These are phyloP conservation scores for Acrossocheilus wenchowensis DNA, from an alignment of 2,797 vertebrate genomes.

Conservation along the genomic window DNA sequence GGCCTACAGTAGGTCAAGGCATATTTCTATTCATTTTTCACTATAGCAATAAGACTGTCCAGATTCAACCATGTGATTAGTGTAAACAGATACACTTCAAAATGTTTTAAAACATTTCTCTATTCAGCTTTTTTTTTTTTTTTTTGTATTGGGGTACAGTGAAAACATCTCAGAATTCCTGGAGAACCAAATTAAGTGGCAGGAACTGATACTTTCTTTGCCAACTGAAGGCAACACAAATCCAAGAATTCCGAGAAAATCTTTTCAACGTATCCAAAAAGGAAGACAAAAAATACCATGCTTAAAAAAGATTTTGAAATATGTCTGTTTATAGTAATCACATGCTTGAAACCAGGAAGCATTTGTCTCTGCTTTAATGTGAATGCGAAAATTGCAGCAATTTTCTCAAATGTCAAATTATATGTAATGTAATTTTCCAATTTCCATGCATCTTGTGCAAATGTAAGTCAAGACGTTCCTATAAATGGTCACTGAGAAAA, in stretches of 20 bases:
- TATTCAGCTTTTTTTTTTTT: not conserved
- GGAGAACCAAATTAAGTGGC: not conserved
- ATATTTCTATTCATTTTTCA: not conserved
- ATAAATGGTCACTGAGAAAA: not conserved
- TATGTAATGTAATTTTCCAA: not conserved
- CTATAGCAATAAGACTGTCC: not conserved
- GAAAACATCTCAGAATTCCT: not conserved
- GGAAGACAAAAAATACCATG: not conserved
- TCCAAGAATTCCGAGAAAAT: not conserved
- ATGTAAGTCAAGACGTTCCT: not conserved
- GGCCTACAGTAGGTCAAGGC: not conserved
- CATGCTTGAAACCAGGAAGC: not conserved
- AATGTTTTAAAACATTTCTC: not conserved
- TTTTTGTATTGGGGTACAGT: not conserved
- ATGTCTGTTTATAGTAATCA: not conserved
- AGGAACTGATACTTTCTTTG: not conserved
- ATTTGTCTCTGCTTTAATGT: not conserved
- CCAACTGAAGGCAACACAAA: not conserved
- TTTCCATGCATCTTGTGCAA: not conserved
- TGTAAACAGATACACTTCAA: not conserved
- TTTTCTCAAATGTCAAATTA: not conserved
- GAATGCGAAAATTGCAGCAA: not conserved
- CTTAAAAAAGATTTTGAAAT: not conserved
- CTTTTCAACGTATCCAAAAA: too few relatives aligned
- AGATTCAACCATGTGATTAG: not conserved